Evolutionary conservation across 1,140 invertebrate species (phyloP), one percentile per base, ranked within the genome.

Genomic region (Drosophila navojoa): DNA sequence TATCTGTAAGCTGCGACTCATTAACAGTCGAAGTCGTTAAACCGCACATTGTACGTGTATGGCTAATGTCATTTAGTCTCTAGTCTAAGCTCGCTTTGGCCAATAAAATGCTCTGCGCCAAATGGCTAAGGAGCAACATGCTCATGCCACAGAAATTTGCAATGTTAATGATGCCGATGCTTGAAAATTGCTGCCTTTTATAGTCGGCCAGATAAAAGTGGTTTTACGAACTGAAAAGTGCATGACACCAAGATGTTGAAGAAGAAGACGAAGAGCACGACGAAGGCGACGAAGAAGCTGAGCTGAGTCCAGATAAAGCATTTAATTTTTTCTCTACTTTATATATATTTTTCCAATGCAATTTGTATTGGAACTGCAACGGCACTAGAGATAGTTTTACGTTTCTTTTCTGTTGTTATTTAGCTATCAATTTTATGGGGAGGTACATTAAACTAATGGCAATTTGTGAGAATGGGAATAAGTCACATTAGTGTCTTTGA

Each of bases 21-120:
- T 86, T 86, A 86, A 86, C 82, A 87, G 82, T 71, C 71, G 54
- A 87, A 89, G 84, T 87, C 82, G 82, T 87, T 89, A 89, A 87
- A 89, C 50, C 45, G 55, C 69, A 87, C 76, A 81, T 70, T 86
- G 78, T 79, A 73, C 59, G 66, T 71, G 32, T 42, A 85, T 58
- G 40, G 81, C 71, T 62, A 79, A 79, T 77, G 66, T 38, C 76
- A 81, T 81, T 81, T 67, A 38, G 45, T 52, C 68, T 38, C 42
- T 40, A 58, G 40, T 29, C 19, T 25, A n/a, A 29, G 3, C 35
- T 71, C 40, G 9, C 40, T 0, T 19, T 44, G 11, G 3, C 64
- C 79, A 76, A 85, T 85, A 85, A 85, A 85, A 70, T 49, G 73
- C 44, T 70, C 19, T 66, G 57, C 11, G 11, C 40, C 15, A 54